Evolutionary conservation across 2,888 invertebrate genomes (phyloP).

Genomic region (Oxycera nigricornis): DNA sequence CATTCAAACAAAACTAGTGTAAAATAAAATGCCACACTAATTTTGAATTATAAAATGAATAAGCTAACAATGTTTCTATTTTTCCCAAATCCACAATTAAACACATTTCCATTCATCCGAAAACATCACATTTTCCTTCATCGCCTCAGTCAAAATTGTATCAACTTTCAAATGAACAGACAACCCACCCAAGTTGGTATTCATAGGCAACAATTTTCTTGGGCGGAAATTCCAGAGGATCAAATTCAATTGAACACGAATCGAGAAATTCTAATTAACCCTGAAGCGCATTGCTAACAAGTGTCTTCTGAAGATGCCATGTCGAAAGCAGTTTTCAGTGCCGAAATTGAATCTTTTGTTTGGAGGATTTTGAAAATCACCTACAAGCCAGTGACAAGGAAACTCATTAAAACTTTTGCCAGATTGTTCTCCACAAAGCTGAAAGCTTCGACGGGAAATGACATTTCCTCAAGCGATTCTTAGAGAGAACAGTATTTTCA

Average conservation of each 20-base stretch:
- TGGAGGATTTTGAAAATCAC: background rate
- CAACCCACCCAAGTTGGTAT: background rate
- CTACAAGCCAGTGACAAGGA: background rate
- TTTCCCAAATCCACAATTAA: too few relatives aligned
- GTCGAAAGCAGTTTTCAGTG: background rate
- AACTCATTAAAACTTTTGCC: slow-evolving; percentile 8
- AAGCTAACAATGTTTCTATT: too few relatives aligned
- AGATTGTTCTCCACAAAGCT: background rate
- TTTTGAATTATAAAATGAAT: too few relatives aligned
- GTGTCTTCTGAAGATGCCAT: background rate
- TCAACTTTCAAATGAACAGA: background rate
- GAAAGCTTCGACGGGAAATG: background rate
- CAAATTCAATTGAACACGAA: slow-evolving; percentile 9
- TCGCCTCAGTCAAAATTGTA: background rate
- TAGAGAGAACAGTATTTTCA: background rate
- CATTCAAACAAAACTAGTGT: too few relatives aligned
- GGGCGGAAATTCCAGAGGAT: background rate
- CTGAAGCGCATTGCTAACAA: background rate
- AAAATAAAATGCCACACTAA: too few relatives aligned
- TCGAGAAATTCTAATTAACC: slow-evolving; percentile 10
- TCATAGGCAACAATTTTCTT: background rate
- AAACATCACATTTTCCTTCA: too few relatives aligned
- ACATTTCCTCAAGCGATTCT: background rate
- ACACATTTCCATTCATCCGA: too few relatives aligned
- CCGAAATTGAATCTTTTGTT: background rate